These are phyloP conservation scores for Tapera naevia DNA, from an alignment of 2,797 vertebrate genomes.

Conservation along the genomic window DNA sequence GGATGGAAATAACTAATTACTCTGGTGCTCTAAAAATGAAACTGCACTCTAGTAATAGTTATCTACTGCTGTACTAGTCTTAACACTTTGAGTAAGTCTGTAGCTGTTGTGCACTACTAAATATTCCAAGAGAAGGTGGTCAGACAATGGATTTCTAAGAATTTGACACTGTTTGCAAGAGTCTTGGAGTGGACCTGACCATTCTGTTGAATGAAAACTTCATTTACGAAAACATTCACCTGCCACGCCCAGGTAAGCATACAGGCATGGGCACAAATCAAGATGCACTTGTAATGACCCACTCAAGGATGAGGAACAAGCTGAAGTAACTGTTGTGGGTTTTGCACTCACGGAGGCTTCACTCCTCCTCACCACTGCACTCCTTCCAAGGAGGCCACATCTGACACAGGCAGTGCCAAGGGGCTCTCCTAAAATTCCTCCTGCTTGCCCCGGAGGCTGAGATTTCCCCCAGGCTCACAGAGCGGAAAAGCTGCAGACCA, in stretches of 20 bases:
- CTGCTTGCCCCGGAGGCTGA: neutral
- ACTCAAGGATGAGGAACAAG: neutral
- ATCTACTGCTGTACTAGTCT: neutral
- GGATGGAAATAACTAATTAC: neutral
- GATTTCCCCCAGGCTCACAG: neutral
- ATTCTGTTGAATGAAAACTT: neutral
- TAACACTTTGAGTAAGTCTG: neutral
- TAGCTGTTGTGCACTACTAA: neutral
- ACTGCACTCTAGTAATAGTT: neutral
- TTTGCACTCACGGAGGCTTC: neutral
- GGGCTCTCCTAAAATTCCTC: neutral
- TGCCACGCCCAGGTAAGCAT: neutral
- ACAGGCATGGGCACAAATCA: neutral
- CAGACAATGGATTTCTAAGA: neutral
- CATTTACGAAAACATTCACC: neutral
- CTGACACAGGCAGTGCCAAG: rapidly evolving
- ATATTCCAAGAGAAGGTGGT: constrained; percentile 18
- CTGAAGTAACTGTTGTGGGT: neutral
- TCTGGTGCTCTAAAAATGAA: neutral
- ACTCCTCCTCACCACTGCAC: neutral
- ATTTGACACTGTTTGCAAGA: neutral
- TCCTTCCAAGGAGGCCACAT: neutral
- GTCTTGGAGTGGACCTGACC: neutral
- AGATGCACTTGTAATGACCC: neutral
- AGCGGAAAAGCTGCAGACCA: neutral